A percentile compares a stretch with the other conserved stretches of the same genome.
Conservation (phyloP, 2,797 vertebrate species). For the Syndactyla subalaris region DNA sequence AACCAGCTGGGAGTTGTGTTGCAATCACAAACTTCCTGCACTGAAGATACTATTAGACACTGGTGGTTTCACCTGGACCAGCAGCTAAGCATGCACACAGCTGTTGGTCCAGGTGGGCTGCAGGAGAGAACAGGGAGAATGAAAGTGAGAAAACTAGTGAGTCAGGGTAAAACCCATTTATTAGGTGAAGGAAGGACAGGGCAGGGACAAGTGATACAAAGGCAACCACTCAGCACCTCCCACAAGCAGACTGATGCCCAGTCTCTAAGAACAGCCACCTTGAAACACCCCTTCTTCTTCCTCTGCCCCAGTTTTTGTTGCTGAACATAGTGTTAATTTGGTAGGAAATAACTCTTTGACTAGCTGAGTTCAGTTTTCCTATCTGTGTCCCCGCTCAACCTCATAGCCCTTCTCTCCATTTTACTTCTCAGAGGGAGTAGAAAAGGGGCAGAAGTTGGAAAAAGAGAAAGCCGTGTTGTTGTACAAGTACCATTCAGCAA, state of each 20-base stretch:
- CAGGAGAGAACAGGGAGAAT: not conserved
- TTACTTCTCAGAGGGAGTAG: fast-evolving
- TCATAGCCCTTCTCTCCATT: not conserved
- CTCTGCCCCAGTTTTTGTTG: not conserved
- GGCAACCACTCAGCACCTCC: not conserved
- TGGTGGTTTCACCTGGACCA: not conserved
- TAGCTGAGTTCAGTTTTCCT: not conserved
- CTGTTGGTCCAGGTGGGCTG: not conserved
- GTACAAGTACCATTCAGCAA: not conserved
- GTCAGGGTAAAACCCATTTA: not conserved
- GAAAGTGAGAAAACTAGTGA: not conserved
- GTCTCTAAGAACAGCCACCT: not conserved
- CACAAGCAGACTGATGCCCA: not conserved
- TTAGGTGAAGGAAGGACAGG: not conserved
- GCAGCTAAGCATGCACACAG: not conserved
- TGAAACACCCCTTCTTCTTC: not conserved
- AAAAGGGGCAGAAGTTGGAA: not conserved
- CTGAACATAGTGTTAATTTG: not conserved
- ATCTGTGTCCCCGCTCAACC: not conserved
- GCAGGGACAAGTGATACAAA: not conserved
- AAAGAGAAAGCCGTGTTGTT: not conserved
- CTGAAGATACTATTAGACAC: not conserved
- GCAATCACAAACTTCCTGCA: not conserved
- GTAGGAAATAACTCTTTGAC: not conserved
- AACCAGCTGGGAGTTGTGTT: not conserved